phyloP scores from a whole-genome alignment of 1,140 invertebrate genomes.

The Geopemphigus sp. region DNA sequence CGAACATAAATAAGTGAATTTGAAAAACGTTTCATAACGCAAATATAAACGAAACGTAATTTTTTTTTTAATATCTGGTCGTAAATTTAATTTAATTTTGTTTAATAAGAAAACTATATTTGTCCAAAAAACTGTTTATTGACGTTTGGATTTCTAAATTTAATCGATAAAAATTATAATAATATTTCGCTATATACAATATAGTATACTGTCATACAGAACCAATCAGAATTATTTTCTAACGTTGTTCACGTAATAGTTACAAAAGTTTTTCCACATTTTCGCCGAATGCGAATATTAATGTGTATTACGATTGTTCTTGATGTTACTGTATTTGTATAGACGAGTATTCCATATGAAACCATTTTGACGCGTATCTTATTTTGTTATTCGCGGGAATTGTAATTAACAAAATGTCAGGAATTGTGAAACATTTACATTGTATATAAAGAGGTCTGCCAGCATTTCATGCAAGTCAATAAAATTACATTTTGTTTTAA shows the following conservation, averaged over 20 bases:
- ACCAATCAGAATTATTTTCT: not conserved
- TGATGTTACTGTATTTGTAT: not conserved
- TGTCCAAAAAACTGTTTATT: too few relatives aligned
- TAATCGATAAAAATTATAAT: too few relatives aligned
- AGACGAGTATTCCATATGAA: not conserved
- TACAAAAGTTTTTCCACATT: not conserved
- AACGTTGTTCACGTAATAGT: not conserved
- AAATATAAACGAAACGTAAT: too few relatives aligned
- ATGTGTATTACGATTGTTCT: not conserved
- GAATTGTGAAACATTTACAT: not conserved
- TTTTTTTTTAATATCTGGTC: too few relatives aligned
- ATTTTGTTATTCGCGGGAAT: not conserved
- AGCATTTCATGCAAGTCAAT: not conserved
- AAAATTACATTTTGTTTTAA: slow-evolving; percentile 9
- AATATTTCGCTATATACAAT: not conserved
- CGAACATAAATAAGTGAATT: too few relatives aligned
- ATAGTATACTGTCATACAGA: not conserved
- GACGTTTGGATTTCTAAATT: too few relatives aligned
- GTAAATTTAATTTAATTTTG: too few relatives aligned
- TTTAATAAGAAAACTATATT: too few relatives aligned
- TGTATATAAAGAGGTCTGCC: not conserved
- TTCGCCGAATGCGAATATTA: not conserved
- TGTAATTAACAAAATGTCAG: slow-evolving; percentile 1
- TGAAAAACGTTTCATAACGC: too few relatives aligned
- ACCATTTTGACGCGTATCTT: not conserved